Evolutionary conservation across 2,888 invertebrate genomes (phyloP).

Genomic region (Ochropleura leucogaster): DNA sequence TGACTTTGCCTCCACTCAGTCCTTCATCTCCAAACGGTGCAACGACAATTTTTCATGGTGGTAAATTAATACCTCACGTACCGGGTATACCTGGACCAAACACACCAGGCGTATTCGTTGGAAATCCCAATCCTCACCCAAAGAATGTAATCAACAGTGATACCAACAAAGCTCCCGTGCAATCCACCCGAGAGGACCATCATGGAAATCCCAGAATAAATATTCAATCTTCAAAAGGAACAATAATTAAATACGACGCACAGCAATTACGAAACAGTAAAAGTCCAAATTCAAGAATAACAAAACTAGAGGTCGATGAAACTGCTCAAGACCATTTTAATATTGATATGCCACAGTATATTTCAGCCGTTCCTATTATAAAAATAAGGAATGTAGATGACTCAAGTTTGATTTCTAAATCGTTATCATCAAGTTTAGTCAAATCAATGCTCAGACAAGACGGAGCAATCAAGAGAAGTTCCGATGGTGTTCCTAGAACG

Average conservation of each 20-base stretch:
- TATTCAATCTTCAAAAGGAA: conserved; percentile 70
- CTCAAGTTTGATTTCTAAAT: conserved; percentile 69
- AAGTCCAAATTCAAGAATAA: conserved; percentile 74
- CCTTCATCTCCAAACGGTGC: conserved; percentile 90
- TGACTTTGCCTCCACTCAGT: conserved; percentile 91
- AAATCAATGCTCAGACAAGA: conserved; percentile 79
- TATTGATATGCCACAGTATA: conserved; percentile 73
- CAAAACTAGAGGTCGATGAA: conserved; percentile 77
- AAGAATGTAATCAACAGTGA: conserved; percentile 75
- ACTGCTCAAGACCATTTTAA: conserved; percentile 72
- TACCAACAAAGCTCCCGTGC: conserved; percentile 69
- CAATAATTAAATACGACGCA: conserved; percentile 76
- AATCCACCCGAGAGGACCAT: conserved; percentile 72
- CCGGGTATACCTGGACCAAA: conserved; percentile 97
- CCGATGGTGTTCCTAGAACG: conserved; percentile 80
- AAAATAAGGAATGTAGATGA: conserved; percentile 86
- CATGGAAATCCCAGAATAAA: conserved; percentile 70
- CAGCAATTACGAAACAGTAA: conserved; percentile 73
- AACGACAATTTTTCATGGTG: conserved; percentile 92
- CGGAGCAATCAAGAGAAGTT: conserved; percentile 78
- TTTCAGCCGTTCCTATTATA: conserved; percentile 79
- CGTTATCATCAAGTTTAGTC: conserved; percentile 73
- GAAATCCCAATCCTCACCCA: conserved; percentile 71
- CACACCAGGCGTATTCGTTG: conserved; percentile 87
- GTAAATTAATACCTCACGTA: conserved; percentile 95